These are phyloP conservation scores for Watsonalla cultraria DNA, from an alignment of 2,888 invertebrate species.

Conservation along the genomic window DNA sequence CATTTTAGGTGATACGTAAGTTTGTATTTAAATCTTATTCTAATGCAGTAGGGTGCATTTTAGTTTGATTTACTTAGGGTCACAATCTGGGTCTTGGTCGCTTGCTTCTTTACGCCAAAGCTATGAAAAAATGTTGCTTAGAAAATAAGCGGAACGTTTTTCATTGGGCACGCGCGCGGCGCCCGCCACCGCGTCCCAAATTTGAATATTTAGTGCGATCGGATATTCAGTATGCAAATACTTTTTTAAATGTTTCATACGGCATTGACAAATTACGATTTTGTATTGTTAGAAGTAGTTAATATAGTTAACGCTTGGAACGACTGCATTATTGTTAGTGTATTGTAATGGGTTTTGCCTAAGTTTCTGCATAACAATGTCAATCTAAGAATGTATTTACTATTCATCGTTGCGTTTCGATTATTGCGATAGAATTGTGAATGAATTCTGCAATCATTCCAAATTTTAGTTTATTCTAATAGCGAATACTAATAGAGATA, in stretches of 20 bases:
- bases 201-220: conserved; percentile 32
- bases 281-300: too few species aligned
- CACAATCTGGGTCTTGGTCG: conserved; percentile 63
- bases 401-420: too few species aligned
- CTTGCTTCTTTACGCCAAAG: conserved; percentile 49
- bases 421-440: too few species aligned
- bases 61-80: conserved; percentile 19
- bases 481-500: too few species aligned
- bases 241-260: background rate
- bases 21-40: conserved; percentile 25
- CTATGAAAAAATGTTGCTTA: conserved; percentile 51
- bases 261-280: conserved; percentile 7
- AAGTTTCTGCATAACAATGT: too few species aligned
- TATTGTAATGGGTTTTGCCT: too few species aligned
- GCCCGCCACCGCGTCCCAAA: conserved; percentile 41
- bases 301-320: too few species aligned
- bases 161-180: conserved; percentile 54
- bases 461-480: too few species aligned
- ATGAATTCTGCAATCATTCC: too few species aligned
- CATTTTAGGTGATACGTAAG: conserved; percentile 19
- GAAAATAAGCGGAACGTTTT: conserved; percentile 45
- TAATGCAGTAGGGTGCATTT: conserved; percentile 30
- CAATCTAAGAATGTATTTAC: too few species aligned
- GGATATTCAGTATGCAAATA: background rate
- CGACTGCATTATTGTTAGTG: too few species aligned